Conservation (phyloP, 2,797 vertebrate species). For the Gouania willdenowi region DNA sequence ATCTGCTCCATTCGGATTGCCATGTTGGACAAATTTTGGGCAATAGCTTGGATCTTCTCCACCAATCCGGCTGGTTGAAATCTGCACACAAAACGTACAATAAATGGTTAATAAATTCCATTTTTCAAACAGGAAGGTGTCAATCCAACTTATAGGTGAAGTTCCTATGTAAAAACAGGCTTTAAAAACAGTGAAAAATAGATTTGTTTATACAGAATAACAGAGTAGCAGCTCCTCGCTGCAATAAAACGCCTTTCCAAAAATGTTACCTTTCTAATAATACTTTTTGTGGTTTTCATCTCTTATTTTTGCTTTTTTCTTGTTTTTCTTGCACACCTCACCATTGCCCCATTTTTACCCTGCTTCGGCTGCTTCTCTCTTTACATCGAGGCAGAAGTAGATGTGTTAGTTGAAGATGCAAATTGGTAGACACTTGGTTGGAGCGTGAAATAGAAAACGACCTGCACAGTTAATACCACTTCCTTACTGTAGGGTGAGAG, state of each 20-base stretch:
- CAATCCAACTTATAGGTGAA: no score
- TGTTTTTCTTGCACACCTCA: background rate
- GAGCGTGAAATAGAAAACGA: conserved; percentile 74
- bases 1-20: conserved; percentile 93
- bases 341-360: background rate
- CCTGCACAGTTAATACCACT: conserved; percentile 54
- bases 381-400: conserved; percentile 43
- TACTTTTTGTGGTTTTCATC: background rate
- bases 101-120: no score
- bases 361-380: background rate
- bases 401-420: conserved; percentile 55
- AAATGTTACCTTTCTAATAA: background rate
- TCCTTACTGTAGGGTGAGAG: conserved; percentile 37
- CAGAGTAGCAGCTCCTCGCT: background rate
- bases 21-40: conserved; percentile 95
- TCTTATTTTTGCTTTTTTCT: background rate
- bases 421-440: conserved; percentile 70
- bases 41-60: conserved; percentile 96
- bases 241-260: background rate
- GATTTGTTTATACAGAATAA: background rate
- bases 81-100: conserved; percentile 59
- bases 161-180: background rate
- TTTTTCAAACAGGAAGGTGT: background rate
- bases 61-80: conserved; percentile 84
- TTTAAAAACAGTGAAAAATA: background rate